These are phyloP conservation scores for Centropus bengalensis DNA, from an alignment of 2,113 vertebrate species.

Conservation along the genomic window DNA sequence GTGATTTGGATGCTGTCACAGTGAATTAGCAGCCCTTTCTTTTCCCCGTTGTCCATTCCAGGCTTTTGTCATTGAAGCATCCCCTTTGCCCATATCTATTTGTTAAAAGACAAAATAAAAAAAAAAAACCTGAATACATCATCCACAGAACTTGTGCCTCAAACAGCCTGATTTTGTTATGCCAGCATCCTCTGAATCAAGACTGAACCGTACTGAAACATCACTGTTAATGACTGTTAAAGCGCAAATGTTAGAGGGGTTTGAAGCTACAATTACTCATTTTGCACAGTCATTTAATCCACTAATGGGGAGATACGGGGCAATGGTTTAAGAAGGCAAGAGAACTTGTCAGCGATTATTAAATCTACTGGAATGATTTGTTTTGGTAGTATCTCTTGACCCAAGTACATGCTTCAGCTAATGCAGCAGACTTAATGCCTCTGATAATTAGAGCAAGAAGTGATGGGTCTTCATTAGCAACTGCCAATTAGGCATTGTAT, in stretches of 20 bases:
- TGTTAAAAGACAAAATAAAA: background rate
- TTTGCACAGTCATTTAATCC: slow-evolving; percentile 57
- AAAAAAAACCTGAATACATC: background rate
- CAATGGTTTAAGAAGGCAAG: slow-evolving; percentile 60
- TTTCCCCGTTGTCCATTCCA: background rate
- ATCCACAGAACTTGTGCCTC: background rate
- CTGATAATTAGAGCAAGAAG: slow-evolving; percentile 55
- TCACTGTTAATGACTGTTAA: background rate
- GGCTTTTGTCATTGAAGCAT: slow-evolving; percentile 49
- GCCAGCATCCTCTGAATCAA: background rate
- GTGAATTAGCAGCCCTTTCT: slow-evolving; percentile 49
- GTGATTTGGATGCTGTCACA: slow-evolving; percentile 61
- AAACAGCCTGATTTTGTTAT: background rate
- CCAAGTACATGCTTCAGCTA: slow-evolving; percentile 45
- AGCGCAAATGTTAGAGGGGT: background rate
- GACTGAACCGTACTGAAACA: background rate
- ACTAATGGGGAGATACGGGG: slow-evolving; percentile 49
- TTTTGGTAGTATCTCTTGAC: slow-evolving; percentile 44
- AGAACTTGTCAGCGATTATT: slow-evolving; percentile 58
- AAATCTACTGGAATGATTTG: slow-evolving; percentile 36
- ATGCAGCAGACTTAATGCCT: slow-evolving; percentile 48
- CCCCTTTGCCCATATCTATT: background rate
- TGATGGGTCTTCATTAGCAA: slow-evolving; percentile 43
- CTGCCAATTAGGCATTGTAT: slow-evolving; percentile 32
- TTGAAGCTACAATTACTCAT: slow-evolving; percentile 43